Evolutionary conservation across 92 coral and sea anemone genomes (phyloP), one percentile per base, ranked within the genome.

Genomic region (Diadumene lineata): DNA sequence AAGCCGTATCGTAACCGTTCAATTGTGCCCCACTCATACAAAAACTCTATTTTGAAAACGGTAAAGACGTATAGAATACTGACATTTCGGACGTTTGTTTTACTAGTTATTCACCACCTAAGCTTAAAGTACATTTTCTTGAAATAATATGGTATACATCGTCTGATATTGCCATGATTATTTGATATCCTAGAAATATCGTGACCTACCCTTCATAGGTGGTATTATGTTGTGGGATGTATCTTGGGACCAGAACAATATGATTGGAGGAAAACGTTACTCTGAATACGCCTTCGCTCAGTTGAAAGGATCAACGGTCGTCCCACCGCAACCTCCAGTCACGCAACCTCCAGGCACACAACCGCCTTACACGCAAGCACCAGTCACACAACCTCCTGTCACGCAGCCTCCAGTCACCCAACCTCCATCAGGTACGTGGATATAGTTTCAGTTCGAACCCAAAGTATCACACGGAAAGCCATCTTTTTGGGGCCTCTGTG

Each of bases 171-270:
- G 48, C 13, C 6, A 13, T 38, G 7, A 38, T 38, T 6, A 13
- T 38, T 38, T 38, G 48, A 38, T 6, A 38, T 4, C 13, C 13
- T 56, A 90, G 97, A 77, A 80, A 65, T 90, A 88, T 6, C 81
- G 87, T 69, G 78, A 85, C 75, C 48, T 75, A 48, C 86, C 84
- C 11, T 90, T 90, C 1, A 51, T 91, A 29, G 97, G 97, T 31
- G 97, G 97, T 18, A 91, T 91, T 65, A 91, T 91, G 97, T 56
- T 91, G 38, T 91, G 97, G 97, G 97, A 91, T 77, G 92, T 90
- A 19, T 91, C 97, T 13, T 91, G 97, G 97, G 97, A 91, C 66
- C 97, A 91, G 74, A 91, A 91, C 79, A 91, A 91, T 53, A 90
- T 91, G 81, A 82, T 88, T 56, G 57, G 75, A 2, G 97, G 90